Conservation (phyloP, 2,113 vertebrate genomes). For the Collichthys lucidus region DNA sequence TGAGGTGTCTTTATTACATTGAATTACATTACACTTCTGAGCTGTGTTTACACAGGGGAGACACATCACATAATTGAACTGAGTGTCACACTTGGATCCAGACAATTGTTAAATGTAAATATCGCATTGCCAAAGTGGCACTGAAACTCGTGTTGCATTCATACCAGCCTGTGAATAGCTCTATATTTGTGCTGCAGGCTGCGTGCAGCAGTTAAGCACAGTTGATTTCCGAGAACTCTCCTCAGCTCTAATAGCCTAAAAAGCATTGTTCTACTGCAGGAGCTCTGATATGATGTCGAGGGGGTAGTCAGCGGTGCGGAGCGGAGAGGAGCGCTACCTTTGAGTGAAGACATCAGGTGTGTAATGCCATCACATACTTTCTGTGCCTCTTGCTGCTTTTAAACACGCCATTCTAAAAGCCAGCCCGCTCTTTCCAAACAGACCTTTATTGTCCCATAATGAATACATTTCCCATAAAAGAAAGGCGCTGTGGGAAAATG, state of each 20-base stretch:
- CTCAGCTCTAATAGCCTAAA: conserved; percentile 42
- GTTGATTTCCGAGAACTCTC: conserved; percentile 43
- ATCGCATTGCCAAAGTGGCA: conserved; percentile 39
- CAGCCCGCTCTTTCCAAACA: conserved; percentile 60
- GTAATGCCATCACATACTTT: conserved; percentile 44
- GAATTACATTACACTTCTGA: conserved; percentile 49
- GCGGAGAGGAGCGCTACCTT: conserved; percentile 32
- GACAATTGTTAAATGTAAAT: conserved; percentile 69
- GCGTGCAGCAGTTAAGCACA: conserved; percentile 25
- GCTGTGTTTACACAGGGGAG: conserved; percentile 61
- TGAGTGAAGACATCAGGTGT: conserved; percentile 67
- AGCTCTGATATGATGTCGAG: conserved; percentile 26
- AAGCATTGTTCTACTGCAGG: conserved; percentile 62
- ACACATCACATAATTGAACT: conserved; percentile 58
- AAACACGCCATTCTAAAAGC: conserved; percentile 32
- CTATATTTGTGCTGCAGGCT: conserved; percentile 18
- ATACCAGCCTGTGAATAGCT: conserved; percentile 19
- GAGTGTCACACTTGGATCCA: conserved; percentile 47
- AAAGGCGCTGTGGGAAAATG: conserved; percentile 34
- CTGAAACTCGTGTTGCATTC: conserved; percentile 32
- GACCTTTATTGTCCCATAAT: conserved; percentile 67
- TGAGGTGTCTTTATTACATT: conserved; percentile 61
- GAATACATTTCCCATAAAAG: conserved; percentile 70
- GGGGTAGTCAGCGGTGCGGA: conserved; percentile 18
- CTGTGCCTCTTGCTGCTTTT: conserved; percentile 30